These are phyloP conservation scores for Tringa solitaria DNA, from an alignment of 2,113 vertebrate genomes.

Conservation along the genomic window DNA sequence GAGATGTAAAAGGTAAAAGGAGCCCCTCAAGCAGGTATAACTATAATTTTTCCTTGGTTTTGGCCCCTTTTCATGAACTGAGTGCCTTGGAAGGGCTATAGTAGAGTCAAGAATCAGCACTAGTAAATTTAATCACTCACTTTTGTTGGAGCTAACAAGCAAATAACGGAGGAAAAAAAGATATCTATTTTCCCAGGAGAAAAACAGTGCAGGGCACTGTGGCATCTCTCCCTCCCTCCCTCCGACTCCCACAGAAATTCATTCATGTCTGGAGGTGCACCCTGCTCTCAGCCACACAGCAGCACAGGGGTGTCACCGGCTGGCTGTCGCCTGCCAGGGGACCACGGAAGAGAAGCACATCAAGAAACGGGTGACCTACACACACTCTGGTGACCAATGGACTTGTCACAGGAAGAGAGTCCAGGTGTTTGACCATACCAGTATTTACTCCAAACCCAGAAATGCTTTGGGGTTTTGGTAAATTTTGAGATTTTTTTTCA, in stretches of 20 bases:
- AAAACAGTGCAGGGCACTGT: accelerated
- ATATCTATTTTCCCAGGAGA: accelerated
- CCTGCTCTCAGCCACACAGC: not conserved
- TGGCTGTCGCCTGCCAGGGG: too few species aligned
- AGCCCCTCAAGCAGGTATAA: not conserved
- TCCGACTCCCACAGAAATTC: not conserved
- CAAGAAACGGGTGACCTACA: not conserved
- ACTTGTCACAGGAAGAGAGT: not conserved
- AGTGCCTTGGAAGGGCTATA: not conserved
- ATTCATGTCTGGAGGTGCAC: not conserved
- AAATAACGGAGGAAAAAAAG: not conserved
- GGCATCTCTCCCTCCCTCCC: not conserved
- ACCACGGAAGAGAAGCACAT: not conserved
- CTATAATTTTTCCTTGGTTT: not conserved
- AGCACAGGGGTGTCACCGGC: not conserved
- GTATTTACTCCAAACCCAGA: not conserved
- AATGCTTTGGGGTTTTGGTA: not conserved
- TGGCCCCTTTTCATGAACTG: too few species aligned
- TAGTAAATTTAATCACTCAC: not conserved
- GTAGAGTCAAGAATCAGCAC: not conserved
- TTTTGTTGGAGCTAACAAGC: not conserved
- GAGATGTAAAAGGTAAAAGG: not conserved
- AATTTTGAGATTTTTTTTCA: not conserved
- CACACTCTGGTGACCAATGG: not conserved
- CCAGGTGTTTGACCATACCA: accelerated